Base-by-base conservation (phyloP, 2,797 vertebrate genomes). In the Molossus alvarezi region DNA sequence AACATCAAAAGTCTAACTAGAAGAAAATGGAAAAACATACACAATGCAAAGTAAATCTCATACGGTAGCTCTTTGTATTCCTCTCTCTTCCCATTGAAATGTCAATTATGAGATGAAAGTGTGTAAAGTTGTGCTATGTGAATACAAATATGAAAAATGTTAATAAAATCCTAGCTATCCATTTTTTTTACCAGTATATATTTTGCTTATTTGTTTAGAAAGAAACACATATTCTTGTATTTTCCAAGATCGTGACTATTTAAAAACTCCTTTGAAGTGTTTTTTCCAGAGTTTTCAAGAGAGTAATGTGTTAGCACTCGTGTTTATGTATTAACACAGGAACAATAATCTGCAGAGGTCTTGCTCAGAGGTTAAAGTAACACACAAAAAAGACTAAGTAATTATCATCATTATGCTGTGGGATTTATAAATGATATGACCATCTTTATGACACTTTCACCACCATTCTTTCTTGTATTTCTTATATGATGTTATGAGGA, bases 111-210 rank as follows among this genome's bases (percentile, higher is more conserved):
- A 96, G 82, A 94, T 96, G 88, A 96, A 95, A 96, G 67, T 79
- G n/a, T 91, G 51, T 79, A 62, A 88, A 60, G 60, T 64, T 79
- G 17, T 73, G 23, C 58, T 77, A 33, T 25, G 4, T 82, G 88
- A 95, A 96, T 96, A 95, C 62, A 94, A 96, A 96, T 85, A 76
- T 29, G 14, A 11, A 76, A 91, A 95, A 96, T 93, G 94, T 85
- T 53, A 90, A 75, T 76, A 84, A 96, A 96, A 27, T 55, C 62
- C 41, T 21, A 21, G 64, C 23, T 69, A 94, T 73, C 23, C 53
- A 58, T 80, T 84, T 57, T 83, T 82, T 91, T 90, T 53, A 79
- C 9, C 76, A 71, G 73, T 85, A 62, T 64, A 91, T 90, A n/a
- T 95, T 96, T 81, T 93, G 64, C 77, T 51, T 91, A 85, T 92